Evolutionary conservation across 2,113 vertebrate species (phyloP).

Genomic region (Halcyon malimbica): DNA sequence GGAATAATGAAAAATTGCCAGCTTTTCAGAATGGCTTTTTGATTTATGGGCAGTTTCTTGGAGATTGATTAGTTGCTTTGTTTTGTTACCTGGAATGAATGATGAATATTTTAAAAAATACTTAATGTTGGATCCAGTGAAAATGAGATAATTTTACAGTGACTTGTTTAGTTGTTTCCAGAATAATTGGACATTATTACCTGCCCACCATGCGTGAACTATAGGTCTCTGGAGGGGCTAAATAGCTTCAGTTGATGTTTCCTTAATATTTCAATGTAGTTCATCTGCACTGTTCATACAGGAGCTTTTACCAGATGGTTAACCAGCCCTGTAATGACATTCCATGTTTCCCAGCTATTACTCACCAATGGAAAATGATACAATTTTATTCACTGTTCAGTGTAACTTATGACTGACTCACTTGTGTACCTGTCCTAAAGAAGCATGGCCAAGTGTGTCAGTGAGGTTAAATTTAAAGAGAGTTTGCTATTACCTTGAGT

Average conservation of each 20-base stretch:
- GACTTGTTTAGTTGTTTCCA: conserved; percentile 58
- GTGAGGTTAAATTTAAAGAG: not conserved
- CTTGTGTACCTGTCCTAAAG: conserved; percentile 20
- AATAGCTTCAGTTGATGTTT: conserved; percentile 60
- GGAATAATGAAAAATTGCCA: conserved; percentile 73
- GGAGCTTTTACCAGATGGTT: conserved; percentile 70
- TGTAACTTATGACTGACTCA: not conserved
- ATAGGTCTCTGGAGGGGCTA: conserved; percentile 64
- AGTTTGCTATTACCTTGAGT: not conserved
- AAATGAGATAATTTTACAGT: conserved; percentile 72
- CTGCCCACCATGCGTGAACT: conserved; percentile 73
- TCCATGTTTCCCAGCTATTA: conserved; percentile 60
- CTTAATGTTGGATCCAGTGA: conserved; percentile 47
- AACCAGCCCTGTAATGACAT: conserved; percentile 54
- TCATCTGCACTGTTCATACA: conserved; percentile 53
- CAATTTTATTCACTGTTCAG: not conserved
- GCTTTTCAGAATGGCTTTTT: conserved; percentile 64
- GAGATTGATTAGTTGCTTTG: conserved; percentile 72
- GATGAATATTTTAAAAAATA: conserved; percentile 71
- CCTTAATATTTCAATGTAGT: conserved; percentile 61
- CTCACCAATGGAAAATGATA: conserved; percentile 49
- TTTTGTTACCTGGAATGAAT: conserved; percentile 73
- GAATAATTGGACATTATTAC: conserved; percentile 78
- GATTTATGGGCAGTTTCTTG: conserved; percentile 76
- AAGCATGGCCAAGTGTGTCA: not conserved